These are phyloP conservation scores for Aplocera efformata DNA, from an alignment of 2,888 invertebrate species.

Conservation along the genomic window DNA sequence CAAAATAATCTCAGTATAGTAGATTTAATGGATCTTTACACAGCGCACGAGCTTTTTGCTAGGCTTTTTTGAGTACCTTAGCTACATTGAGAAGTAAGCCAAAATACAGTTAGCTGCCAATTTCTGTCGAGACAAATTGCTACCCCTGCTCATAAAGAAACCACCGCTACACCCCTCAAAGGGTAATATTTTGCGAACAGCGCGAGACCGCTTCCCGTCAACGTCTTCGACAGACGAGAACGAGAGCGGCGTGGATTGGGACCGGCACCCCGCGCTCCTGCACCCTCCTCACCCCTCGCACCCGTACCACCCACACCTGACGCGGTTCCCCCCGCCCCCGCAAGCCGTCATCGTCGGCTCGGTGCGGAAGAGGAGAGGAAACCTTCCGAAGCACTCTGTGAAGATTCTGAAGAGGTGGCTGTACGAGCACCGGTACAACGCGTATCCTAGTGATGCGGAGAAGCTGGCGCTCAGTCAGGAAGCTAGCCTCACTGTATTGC, in stretches of 20 bases:
- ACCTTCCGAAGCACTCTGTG: conserved; percentile 95
- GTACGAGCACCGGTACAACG: conserved; percentile 96
- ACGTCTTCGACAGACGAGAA: conserved; percentile 85
- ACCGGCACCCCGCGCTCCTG: conserved; percentile 51
- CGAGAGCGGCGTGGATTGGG: conserved; percentile 80
- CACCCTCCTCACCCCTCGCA: conserved; percentile 41
- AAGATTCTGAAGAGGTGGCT: conserved; percentile 95
- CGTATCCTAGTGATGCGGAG: conserved; percentile 96
- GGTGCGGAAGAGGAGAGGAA: conserved; percentile 91
- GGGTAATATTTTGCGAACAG: conserved; percentile 48
- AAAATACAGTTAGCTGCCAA: too few relatives aligned
- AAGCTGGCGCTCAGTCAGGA: conserved; percentile 92
- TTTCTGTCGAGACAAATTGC: too few relatives aligned
- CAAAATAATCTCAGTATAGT: too few relatives aligned
- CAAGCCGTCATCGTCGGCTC: conserved; percentile 62
- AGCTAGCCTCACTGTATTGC: conserved; percentile 91
- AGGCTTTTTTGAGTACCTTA: too few relatives aligned
- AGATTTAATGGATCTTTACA: too few relatives aligned
- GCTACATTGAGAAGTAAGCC: too few relatives aligned
- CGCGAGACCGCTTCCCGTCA: conserved; percentile 84
- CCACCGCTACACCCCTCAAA: conserved; percentile 12
- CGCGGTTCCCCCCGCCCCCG: conserved; percentile 22
- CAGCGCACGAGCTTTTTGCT: too few relatives aligned
- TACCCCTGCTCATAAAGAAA: too few relatives aligned
- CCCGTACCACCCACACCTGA: conserved; percentile 27